Base-by-base conservation (phyloP, 37 sponge, comb jelly and placozoan species). In the Aphrocallistes beatrix region DNA sequence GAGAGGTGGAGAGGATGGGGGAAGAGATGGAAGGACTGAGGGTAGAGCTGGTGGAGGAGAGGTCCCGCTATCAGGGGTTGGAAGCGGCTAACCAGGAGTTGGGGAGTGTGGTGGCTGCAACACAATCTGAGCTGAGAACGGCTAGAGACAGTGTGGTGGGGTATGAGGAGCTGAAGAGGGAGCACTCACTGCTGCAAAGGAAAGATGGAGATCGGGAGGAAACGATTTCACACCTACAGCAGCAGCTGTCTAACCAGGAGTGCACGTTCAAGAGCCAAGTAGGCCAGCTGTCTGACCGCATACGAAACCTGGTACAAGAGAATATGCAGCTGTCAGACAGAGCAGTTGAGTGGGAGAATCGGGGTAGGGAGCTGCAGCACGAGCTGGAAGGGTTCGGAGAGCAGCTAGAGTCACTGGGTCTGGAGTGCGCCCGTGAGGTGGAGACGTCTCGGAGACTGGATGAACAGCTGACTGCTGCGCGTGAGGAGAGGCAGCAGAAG, bases 401-500 rank as follows among this genome's bases (percentile, higher is more conserved):
- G 34, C 75, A 60, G 75, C 75, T 60, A 30, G n/a, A 13, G n/a
- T 19, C 25, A 60, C 28, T 60, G 10, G n/a, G 34, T 19, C 28
- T 25, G 8, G 75, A 60, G 21, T 60, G 75, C 34, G 34, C 10
- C n/a, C 75, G n/a, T 21, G n/a, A 30, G n/a, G 75, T 60, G 34
- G 75, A 60, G 25, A 30, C 75, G 10, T 25, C 17, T 6, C 81
- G 47, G 38, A 81, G 47, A 36, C 82, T 86, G 32, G 82, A 86
- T 39, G 36, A 39, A 32, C 49, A 51, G 19, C 85, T 88, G 49
- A 30, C 19, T 23, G 25, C 23, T 32, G 81, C 42, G 38, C 28
- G 83, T 28, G 51, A 42, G 28, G 51, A 88, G 47, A 81, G 84
- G 23, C 37, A 40, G 25, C 50, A 81, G 48, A 48, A 81, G 28